Percentiles rank a stretch among this genome's conserved stretches.
Conservation (phyloP, 2,888 invertebrate species). For the Plagodis pulveraria region DNA sequence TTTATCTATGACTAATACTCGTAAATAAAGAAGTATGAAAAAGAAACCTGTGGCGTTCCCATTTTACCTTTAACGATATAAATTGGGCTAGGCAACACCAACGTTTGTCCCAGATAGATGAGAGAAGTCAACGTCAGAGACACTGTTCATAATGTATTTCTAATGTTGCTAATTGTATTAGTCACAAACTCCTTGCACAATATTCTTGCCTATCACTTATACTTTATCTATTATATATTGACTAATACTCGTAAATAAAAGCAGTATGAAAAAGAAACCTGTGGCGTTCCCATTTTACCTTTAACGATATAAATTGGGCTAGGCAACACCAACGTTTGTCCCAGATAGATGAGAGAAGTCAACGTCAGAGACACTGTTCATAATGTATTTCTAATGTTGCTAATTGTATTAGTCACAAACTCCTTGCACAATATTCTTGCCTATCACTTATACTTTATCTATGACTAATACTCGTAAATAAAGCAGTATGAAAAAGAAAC, state of each 20-base stretch:
- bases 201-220: no score
- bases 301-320: constrained; percentile 39
- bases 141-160: no score
- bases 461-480: not conserved
- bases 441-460: no score
- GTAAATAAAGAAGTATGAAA: constrained; percentile 7
- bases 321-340: no score
- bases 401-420: no score
- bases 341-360: constrained; percentile 13
- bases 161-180: no score
- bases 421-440: no score
- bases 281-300: constrained; percentile 28
- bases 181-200: no score
- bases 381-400: no score
- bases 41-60: constrained; percentile 27
- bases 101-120: constrained; percentile 8
- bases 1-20: not conserved
- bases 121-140: constrained; percentile 11
- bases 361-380: not conserved
- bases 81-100: constrained; percentile 38
- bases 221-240: no score
- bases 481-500: constrained; percentile 15
- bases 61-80: constrained; percentile 33
- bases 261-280: constrained; percentile 18
- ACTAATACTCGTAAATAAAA: constrained; percentile 3